Base-by-base conservation (phyloP, 2,113 vertebrate genomes). In the Hucho hucho region DNA sequence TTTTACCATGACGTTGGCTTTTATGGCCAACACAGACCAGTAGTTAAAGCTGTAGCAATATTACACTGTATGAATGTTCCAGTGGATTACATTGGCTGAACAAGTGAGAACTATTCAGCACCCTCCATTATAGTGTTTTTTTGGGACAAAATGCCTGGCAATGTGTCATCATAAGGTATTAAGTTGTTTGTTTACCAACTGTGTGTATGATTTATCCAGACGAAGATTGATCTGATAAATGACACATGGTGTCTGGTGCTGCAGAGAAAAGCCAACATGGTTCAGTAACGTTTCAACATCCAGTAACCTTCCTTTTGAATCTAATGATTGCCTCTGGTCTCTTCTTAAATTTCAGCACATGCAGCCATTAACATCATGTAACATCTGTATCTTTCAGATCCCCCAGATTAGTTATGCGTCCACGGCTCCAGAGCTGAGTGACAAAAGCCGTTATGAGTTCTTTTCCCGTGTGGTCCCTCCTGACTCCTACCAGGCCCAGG, bases 331-430 rank as follows among this genome's bases (percentile, higher is more conserved):
- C 18, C 49, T 53, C 47, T 4, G 16, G 47, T 53, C 4, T 53
- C 49, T 53, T 61, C n/a, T 24, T 61, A 24, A 22, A 61, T 1
- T 16, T 22, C 20, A 56, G 53, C 13, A 56, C n/a, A 24, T 22
- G 58, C 58, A 22, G n/a, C 58, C 58, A 16, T 61, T 22, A 22
- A 7, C 58, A 61, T 37, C 29, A n/a, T 37, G 65, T 61, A 61
- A 61, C 69, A 32, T 63, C 61, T 32, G 1, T 69, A 22, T 88
- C 69, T 75, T 78, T 79, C 87, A 96, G 95, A 95, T 96, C 37
- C 95, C 95, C 3, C 95, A 96, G 92, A 95, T 97, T 89, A 97
- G 95, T 88, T 97, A 96, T 0, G 96, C 96, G n/a, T 97, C 96
- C 79, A 97, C 96, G 0, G 95, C 95, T 24, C 95, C 95, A 0